Evolutionary conservation across 2,797 vertebrate genomes (phyloP).

Genomic region (Furcifer pardalis): DNA sequence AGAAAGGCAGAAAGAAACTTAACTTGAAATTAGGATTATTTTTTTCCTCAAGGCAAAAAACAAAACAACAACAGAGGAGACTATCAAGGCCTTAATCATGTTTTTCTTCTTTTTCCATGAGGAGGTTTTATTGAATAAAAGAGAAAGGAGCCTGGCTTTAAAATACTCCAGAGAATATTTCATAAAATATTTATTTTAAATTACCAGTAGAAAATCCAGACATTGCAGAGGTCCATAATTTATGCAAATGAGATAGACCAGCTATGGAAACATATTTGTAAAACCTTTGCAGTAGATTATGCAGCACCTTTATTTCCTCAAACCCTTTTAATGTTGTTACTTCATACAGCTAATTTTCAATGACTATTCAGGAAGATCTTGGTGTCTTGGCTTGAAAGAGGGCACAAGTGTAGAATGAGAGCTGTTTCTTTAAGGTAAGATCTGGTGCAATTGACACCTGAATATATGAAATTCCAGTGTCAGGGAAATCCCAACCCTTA

Average conservation of each 20-base stretch:
- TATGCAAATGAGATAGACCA: not conserved
- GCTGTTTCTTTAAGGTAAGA: not conserved
- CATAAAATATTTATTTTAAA: not conserved
- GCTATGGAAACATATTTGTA: not conserved
- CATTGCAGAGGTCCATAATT: not conserved
- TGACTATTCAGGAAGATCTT: not conserved
- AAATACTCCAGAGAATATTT: not conserved
- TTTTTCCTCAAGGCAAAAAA: slow-evolving; percentile 47
- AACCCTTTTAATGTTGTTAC: not conserved
- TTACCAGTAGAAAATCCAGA: not conserved
- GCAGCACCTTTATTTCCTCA: not conserved
- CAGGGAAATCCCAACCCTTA: not conserved
- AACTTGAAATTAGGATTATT: slow-evolving; percentile 58
- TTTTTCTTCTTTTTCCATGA: slow-evolving; percentile 29
- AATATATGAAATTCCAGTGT: not conserved
- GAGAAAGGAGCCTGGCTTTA: slow-evolving; percentile 35
- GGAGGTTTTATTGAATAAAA: slow-evolving; percentile 47
- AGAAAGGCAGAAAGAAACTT: slow-evolving; percentile 28
- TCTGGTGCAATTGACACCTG: not conserved
- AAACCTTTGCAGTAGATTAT: not conserved
- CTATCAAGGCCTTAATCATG: slow-evolving; percentile 20
- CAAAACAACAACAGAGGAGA: slow-evolving; percentile 39
- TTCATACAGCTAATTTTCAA: not conserved
- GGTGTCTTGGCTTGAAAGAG: not conserved
- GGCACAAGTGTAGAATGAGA: not conserved